phyloP scores from a whole-genome alignment of 2,888 invertebrate species.

The Cephonodes hylas region DNA sequence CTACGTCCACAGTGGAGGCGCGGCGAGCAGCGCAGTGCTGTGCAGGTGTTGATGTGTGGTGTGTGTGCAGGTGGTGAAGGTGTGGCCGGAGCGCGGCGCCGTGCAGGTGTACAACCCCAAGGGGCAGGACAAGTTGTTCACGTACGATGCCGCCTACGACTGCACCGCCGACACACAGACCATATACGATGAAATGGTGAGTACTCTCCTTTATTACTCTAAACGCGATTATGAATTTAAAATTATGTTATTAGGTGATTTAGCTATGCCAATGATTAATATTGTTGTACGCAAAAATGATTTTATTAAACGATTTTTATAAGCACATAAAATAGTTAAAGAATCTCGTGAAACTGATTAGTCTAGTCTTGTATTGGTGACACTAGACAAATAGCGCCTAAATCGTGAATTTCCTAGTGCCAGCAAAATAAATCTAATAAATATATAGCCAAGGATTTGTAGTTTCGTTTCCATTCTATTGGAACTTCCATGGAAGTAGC shows the following conservation, averaged over 20 bases:
- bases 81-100: slow-evolving; percentile 92
- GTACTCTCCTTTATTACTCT: slow-evolving; percentile 20
- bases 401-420: background rate
- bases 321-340: too few species aligned
- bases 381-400: background rate
- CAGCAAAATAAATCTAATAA: background rate
- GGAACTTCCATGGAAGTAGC: background rate
- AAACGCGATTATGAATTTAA: too few species aligned
- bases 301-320: too few species aligned
- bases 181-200: slow-evolving; percentile 95
- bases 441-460: background rate
- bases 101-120: slow-evolving; percentile 95
- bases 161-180: slow-evolving; percentile 93
- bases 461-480: background rate
- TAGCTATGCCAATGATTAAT: too few species aligned
- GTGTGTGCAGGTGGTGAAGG: slow-evolving; percentile 85
- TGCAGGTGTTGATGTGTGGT: background rate
- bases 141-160: slow-evolving; percentile 99
- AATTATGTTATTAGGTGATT: too few species aligned
- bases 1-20: background rate
- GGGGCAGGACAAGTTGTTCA: slow-evolving; percentile 94
- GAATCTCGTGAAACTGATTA: background rate
- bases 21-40: background rate
- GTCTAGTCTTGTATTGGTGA: background rate
- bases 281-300: too few species aligned